Evolutionary conservation across 1,140 invertebrate genomes (phyloP), one percentile per base, ranked within the genome.

Genomic region (Bombus terrestris): DNA sequence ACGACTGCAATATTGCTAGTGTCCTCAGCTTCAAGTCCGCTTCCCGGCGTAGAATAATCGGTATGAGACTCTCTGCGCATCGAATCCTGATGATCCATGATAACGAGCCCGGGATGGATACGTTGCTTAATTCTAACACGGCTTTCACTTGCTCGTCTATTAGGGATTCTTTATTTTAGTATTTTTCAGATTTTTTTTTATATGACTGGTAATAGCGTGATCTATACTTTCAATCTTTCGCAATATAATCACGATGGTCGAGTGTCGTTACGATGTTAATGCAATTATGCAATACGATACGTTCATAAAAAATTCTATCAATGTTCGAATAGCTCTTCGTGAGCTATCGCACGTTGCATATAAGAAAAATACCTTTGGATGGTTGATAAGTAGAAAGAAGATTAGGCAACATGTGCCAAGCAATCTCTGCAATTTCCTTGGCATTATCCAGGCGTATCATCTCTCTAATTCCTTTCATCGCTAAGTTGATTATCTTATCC

Each of bases 381-480:
- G 78, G 43, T 22, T 73, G 9, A 22, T 87, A 89, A 1, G 80
- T 47, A 1, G 81, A 59, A 6, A 92, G 77, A 37, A 92, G 78
- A 41, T 86, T 73, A 1, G 91, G 86, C 43, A 92, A 35, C 39
- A 88, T 85, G 35, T 88, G 69, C 91, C 91, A 92, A 39, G 88
- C 86, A 3, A 83, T 84, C 62, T 85, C 85, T 10, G 66, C 87
- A 8, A 92, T 53, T 41, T 88, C 68, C 3, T 85, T 75, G 3
- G 68, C 35, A 59, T 90, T 80, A 9, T 83, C 66, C 18, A 43
- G n/a, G 25, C 59, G 68, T 25, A 89, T 74, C 59, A 90, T 74
- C 39, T 88, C 71, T 32, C 59, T 73, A 37, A 91, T 62, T 13
- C 80, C 91, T 72, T 91, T 91, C 53, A 86, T 59, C 35, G 91